Conservation (phyloP, 1,140 invertebrate species). For the Dufourea novaeangliae region DNA sequence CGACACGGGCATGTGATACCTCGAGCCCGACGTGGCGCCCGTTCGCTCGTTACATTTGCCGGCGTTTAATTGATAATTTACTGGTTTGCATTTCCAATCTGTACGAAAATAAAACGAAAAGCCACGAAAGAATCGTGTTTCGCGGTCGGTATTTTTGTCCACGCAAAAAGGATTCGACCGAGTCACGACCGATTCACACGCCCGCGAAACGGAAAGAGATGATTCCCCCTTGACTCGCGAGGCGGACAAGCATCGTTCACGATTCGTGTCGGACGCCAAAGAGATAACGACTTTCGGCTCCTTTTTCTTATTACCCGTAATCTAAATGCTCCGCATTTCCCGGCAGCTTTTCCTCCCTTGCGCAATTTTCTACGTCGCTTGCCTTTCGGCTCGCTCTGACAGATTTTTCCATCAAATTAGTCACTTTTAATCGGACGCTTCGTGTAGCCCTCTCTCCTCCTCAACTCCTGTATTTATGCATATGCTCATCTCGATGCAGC, state of each 20-base stretch:
- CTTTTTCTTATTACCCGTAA: constrained; percentile 10
- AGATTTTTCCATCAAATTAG: constrained; percentile 57
- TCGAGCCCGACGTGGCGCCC: no score
- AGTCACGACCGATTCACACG: no score
- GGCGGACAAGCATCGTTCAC: background rate
- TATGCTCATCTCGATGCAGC: constrained; percentile 35
- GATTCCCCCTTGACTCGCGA: background rate
- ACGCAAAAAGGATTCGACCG: no score
- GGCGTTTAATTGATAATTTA: background rate
- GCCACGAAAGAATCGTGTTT: no score
- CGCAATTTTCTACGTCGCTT: constrained; percentile 24
- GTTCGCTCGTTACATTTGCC: constrained; percentile 1
- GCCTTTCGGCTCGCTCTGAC: constrained; percentile 22
- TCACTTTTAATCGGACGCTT: constrained; percentile 44
- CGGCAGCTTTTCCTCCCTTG: background rate
- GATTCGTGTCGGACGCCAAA: background rate
- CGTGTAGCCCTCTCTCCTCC: background rate
- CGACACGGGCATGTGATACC: no score
- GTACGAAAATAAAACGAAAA: no score
- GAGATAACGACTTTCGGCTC: background rate
- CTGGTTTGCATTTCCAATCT: background rate
- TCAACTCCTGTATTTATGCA: constrained; percentile 50
- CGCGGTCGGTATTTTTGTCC: no score
- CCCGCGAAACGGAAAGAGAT: no score
- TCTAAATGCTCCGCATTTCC: constrained; percentile 16